Conservation (phyloP, 2,888 invertebrate species). For the Thereva unica region DNA sequence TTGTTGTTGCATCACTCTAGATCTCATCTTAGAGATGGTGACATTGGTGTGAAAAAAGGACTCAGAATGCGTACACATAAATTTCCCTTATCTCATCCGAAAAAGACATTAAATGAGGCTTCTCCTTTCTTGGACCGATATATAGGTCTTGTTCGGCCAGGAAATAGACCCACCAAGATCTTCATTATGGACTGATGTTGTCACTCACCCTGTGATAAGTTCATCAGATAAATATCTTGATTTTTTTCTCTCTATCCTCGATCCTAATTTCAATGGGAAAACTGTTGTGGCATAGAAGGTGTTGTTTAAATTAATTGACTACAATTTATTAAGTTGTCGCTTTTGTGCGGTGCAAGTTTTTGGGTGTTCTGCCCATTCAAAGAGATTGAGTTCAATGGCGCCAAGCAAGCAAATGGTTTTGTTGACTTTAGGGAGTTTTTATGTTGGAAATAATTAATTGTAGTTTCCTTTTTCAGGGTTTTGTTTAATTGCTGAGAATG, state of each 20-base stretch:
- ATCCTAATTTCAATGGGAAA: background rate
- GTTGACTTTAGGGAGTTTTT: background rate
- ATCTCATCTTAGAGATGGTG: background rate
- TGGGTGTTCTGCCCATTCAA: conserved; percentile 12
- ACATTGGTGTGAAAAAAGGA: conserved; percentile 27
- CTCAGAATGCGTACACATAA: conserved; percentile 38
- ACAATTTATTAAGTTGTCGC: conserved; percentile 11
- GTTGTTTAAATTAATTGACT: conserved; percentile 17
- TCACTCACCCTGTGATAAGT: conserved; percentile 5
- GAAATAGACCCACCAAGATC: conserved; percentile 13
- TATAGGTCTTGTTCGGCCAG: background rate
- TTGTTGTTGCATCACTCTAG: background rate
- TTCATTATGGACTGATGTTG: conserved; percentile 7
- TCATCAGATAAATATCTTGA: conserved; percentile 10
- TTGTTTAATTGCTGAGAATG: too few relatives aligned
- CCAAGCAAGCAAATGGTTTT: background rate
- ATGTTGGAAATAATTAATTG: too few relatives aligned
- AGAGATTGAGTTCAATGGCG: conserved; percentile 8
- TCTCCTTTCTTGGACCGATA: background rate
- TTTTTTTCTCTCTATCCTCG: background rate
- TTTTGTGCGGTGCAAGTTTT: background rate
- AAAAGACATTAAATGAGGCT: background rate
- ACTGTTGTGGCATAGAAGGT: background rate
- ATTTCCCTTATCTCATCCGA: conserved; percentile 24
- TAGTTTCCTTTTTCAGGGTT: too few relatives aligned